These are phyloP conservation scores for Thomomys bottae DNA, from an alignment of 2,113 vertebrate species.

Conservation along the genomic window DNA sequence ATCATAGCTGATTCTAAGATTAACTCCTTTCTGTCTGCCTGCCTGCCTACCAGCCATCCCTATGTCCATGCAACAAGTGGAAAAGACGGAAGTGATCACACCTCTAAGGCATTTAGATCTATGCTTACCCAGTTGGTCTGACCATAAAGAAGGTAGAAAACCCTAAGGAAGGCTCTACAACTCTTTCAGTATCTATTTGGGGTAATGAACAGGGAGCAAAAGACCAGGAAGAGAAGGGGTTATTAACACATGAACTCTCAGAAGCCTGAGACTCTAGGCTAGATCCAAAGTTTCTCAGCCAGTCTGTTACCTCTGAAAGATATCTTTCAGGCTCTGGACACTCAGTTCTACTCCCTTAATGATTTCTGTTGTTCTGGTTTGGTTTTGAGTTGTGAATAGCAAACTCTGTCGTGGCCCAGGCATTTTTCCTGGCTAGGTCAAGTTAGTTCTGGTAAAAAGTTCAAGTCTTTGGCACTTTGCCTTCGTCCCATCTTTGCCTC, in stretches of 20 bases:
- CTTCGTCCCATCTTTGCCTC: not conserved
- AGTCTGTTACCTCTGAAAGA: constrained; percentile 27
- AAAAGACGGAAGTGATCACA: not conserved
- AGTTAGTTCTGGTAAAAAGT: not conserved
- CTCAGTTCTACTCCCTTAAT: not conserved
- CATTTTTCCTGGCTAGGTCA: not conserved
- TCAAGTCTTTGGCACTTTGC: not conserved
- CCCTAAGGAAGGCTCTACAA: not conserved
- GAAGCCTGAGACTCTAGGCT: not conserved
- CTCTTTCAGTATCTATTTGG: not conserved
- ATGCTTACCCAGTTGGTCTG: not conserved
- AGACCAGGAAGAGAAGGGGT: not conserved
- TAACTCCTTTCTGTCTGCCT: constrained; percentile 65
- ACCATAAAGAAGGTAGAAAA: not conserved
- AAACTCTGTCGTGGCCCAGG: constrained; percentile 2
- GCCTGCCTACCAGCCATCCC: not conserved
- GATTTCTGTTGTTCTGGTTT: not conserved
- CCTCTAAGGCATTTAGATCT: not conserved
- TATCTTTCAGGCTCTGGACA: not conserved
- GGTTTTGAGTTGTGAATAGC: not conserved
- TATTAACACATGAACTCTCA: not conserved
- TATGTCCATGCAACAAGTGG: not conserved
- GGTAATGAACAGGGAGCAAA: not conserved
- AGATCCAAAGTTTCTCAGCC: constrained; percentile 37
- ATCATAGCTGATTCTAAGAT: constrained; percentile 15